phyloP scores from a whole-genome alignment of 2,113 vertebrate species.

The Hystrix cristata region DNA sequence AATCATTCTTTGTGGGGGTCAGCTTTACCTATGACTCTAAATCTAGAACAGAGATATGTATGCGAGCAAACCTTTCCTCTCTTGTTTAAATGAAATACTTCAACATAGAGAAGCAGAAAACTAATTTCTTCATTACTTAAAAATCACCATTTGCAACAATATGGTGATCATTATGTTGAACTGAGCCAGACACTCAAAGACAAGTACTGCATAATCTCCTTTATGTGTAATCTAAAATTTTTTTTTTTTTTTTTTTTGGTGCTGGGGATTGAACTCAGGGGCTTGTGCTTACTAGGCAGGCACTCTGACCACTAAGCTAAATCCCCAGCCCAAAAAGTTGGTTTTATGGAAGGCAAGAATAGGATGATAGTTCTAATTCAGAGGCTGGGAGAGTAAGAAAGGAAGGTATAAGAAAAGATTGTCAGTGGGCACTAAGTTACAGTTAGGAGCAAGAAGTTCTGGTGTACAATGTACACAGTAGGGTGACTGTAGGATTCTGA shows the following conservation, averaged over 20 bases:
- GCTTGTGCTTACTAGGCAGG: too few species aligned
- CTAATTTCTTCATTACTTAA: not conserved
- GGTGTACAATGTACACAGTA: not conserved
- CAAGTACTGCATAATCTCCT: not conserved
- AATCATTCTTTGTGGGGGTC: not conserved
- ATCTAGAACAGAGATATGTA: constrained; percentile 30
- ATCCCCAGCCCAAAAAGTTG: too few species aligned
- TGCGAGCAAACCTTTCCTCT: not conserved
- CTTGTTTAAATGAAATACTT: not conserved
- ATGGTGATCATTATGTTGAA: not conserved
- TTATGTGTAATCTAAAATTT: not conserved
- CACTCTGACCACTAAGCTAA: too few species aligned
- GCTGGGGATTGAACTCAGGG: too few species aligned
- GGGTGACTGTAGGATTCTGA: not conserved
- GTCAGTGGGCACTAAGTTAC: not conserved
- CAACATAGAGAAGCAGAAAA: not conserved
- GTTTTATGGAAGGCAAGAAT: not conserved
- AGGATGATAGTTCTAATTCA: not conserved
- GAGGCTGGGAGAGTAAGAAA: not conserved
- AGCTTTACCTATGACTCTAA: not conserved
- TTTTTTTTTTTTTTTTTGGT: too few species aligned
- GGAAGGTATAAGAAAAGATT: too few species aligned
- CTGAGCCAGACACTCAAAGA: not conserved
- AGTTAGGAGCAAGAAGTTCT: not conserved
- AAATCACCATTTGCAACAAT: not conserved